Conservation (phyloP, 2,113 vertebrate genomes). For the Numenius arquata region DNA sequence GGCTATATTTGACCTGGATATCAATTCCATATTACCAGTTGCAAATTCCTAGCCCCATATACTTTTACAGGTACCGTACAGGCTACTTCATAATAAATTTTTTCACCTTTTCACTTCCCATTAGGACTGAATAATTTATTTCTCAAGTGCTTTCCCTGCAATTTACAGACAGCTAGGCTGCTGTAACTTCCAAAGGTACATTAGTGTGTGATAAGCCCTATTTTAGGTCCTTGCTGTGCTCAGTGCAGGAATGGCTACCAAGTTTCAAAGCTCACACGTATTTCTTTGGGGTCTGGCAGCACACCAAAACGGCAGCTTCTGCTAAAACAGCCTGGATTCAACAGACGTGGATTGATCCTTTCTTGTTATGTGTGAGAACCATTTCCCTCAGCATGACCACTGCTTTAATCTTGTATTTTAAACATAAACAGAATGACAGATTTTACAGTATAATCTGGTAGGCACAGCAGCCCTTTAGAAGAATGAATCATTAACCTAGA, state of each 20-base stretch:
- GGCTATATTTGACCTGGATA: neutral
- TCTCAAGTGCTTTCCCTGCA: neutral
- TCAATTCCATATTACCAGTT: neutral
- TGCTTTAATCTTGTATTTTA: constrained; percentile 63
- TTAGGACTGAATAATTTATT: constrained; percentile 23
- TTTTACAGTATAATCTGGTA: constrained; percentile 60
- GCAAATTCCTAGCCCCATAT: neutral
- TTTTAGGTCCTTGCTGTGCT: neutral
- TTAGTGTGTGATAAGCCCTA: neutral
- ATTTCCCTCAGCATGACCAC: constrained; percentile 63
- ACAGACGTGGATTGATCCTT: constrained; percentile 9
- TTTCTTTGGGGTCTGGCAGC: constrained; percentile 48
- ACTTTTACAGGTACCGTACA: neutral
- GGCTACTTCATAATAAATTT: neutral
- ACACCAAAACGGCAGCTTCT: neutral
- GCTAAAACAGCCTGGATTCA: neutral
- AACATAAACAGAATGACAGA: constrained; percentile 56
- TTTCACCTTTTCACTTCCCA: neutral
- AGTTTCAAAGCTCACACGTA: neutral
- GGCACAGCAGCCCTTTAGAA: constrained; percentile 51
- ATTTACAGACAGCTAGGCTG: neutral
- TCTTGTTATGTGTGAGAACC: constrained; percentile 44
- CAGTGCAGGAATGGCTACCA: neutral
- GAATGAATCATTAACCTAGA: constrained; percentile 56
- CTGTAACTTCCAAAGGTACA: constrained; percentile 1